Evolutionary conservation across 2,113 vertebrate genomes (phyloP).

Genomic region (Mystacornis crossleyi): DNA sequence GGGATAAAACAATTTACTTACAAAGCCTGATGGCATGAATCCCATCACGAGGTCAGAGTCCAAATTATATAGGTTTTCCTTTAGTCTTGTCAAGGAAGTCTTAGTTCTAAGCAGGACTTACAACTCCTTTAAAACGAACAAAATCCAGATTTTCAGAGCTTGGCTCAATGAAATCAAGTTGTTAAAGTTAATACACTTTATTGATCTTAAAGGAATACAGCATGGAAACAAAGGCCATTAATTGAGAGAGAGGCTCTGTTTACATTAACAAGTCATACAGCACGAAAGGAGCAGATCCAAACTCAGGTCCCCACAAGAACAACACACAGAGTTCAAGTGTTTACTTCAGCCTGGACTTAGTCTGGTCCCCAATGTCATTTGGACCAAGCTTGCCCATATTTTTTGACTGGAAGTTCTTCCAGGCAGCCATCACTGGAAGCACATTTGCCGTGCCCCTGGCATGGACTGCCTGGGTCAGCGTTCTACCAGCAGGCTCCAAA

Average conservation of each 20-base stretch:
- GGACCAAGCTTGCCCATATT: neutral
- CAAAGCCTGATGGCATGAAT: neutral
- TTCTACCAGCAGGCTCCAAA: neutral
- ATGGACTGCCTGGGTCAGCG: rapidly evolving
- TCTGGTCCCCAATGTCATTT: neutral
- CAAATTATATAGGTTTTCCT: neutral
- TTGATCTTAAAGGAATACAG: constrained; percentile 59
- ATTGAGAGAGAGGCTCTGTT: neutral
- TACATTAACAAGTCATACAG: constrained; percentile 24
- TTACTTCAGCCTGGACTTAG: neutral
- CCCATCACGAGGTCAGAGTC: neutral
- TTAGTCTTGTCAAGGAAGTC: neutral
- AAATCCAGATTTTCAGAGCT: constrained; percentile 31
- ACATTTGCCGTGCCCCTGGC: neutral
- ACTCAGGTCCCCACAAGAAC: neutral
- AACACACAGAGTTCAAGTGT: neutral
- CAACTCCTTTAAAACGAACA: neutral
- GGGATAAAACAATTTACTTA: neutral
- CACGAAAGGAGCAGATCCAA: neutral
- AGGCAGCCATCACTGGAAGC: neutral
- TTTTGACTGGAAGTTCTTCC: neutral
- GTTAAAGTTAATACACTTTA: constrained; percentile 46
- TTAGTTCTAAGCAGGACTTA: neutral
- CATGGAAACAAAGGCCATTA: constrained; percentile 44
- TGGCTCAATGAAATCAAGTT: neutral